These are phyloP conservation scores for Holothuria glaberrima DNA, from an alignment of 35 echinoderm and acorn worm genomes.

Conservation along the genomic window DNA sequence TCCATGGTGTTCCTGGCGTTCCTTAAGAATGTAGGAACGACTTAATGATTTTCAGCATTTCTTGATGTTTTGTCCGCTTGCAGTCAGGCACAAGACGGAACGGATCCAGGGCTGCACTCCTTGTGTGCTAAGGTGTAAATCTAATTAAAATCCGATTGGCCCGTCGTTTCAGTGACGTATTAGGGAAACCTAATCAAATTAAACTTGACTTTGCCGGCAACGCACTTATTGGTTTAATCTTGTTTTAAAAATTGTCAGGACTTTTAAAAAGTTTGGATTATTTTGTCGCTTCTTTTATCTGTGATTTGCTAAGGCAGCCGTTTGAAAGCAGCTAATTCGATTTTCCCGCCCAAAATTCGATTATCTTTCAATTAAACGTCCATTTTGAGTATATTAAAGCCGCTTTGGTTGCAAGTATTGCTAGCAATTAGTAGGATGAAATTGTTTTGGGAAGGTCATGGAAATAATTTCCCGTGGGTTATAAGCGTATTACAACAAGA, in stretches of 20 bases:
- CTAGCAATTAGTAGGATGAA: conserved; percentile 47
- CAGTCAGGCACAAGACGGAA: too few relatives aligned
- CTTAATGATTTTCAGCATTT: too few relatives aligned
- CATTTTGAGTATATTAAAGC: conserved; percentile 55
- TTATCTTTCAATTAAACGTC: conserved; percentile 54
- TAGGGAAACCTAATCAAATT: conserved; percentile 26
- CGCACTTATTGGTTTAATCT: conserved; percentile 35
- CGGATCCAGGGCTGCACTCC: too few relatives aligned
- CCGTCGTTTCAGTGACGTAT: conserved; percentile 17
- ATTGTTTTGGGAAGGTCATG: conserved; percentile 44
- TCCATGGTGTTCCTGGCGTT: too few relatives aligned
- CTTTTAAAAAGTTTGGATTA: conserved; percentile 43
- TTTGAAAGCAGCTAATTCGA: conserved; percentile 48
- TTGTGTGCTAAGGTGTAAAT: conserved; percentile 16
- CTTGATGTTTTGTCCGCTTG: too few relatives aligned
- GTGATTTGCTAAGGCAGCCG: conserved; percentile 51
- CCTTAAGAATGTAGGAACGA: too few relatives aligned
- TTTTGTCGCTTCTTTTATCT: conserved; percentile 55
- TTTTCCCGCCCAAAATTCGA: conserved; percentile 60
- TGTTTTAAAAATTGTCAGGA: conserved; percentile 33
- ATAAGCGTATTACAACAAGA: neutral
- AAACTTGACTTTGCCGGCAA: conserved; percentile 41
- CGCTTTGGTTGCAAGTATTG: conserved; percentile 36
- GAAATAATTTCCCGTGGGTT: conserved; percentile 54
- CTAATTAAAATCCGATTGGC: conserved; percentile 30